Conservation (phyloP, 2,888 invertebrate species). For the Argynnis bischoffii region DNA sequence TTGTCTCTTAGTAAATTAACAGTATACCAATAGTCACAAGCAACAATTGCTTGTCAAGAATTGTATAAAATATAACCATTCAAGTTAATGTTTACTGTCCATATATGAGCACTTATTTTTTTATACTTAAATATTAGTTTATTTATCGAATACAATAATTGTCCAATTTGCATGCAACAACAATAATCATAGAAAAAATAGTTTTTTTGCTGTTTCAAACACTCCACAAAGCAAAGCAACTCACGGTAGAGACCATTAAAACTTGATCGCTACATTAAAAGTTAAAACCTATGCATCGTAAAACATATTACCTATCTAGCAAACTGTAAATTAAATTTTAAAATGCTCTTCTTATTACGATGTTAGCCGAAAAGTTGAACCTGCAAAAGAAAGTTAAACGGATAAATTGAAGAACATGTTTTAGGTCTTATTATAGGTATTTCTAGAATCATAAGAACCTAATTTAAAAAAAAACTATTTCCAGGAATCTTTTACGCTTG, state of each 20-base stretch:
- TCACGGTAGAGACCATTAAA: conserved; percentile 4
- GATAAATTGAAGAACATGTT: background rate
- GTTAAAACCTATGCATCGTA: conserved; percentile 22
- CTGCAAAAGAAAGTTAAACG: conserved; percentile 17
- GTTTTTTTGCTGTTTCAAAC: background rate
- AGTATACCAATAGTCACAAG: no score
- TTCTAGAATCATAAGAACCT: background rate
- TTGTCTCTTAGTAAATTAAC: no score
- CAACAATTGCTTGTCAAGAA: no score
- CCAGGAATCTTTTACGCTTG: no score
- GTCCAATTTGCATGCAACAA: no score
- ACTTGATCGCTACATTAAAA: conserved; percentile 13
- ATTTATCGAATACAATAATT: no score
- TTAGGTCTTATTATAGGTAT: background rate
- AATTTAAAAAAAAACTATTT: background rate
- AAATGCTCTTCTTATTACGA: conserved; percentile 34
- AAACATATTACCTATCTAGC: conserved; percentile 40
- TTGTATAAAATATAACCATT: no score
- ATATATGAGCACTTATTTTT: no score
- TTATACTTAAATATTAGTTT: no score
- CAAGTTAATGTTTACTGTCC: no score
- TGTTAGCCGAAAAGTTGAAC: background rate
- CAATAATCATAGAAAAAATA: no score
- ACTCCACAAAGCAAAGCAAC: background rate
- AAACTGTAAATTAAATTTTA: conserved; percentile 41